Conservation (phyloP, 2,888 invertebrate genomes). For the Phorcus lineatus region DNA sequence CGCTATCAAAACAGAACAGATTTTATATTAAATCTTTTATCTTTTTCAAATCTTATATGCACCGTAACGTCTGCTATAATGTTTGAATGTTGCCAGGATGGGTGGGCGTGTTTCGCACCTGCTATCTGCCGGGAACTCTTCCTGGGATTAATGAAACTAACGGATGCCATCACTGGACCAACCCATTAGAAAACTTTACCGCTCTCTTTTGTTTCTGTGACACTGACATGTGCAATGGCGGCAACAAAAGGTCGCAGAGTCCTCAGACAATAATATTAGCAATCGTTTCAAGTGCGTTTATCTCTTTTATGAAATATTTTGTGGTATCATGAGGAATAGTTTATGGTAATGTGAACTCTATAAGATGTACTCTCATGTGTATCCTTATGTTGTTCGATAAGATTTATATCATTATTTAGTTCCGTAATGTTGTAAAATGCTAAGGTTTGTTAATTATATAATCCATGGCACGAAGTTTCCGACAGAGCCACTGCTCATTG, state of each 20-base stretch:
- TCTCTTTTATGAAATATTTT: neutral
- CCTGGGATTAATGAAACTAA: slow-evolving; percentile 53
- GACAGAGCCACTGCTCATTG: no score
- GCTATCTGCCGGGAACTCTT: slow-evolving; percentile 50
- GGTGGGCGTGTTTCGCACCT: slow-evolving; percentile 52
- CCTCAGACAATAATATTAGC: neutral
- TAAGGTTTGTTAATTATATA: no score
- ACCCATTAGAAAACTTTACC: slow-evolving; percentile 43
- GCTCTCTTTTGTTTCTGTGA: slow-evolving; percentile 62
- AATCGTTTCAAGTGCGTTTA: slow-evolving; percentile 19
- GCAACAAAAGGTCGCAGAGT: neutral
- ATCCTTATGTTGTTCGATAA: no score
- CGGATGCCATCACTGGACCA: slow-evolving; percentile 55
- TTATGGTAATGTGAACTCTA: no score
- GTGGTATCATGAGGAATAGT: neutral
- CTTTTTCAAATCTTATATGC: no score
- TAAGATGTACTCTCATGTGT: no score
- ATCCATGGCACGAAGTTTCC: no score
- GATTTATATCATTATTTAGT: no score
- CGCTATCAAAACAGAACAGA: no score
- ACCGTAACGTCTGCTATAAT: no score
- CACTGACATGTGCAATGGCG: slow-evolving; percentile 56
- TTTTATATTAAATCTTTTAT: no score
- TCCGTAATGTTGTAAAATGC: no score
- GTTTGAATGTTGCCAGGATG: slow-evolving; percentile 39